Base-by-base conservation (phyloP, 2,797 vertebrate species). In the Pelochelys cantorii region DNA sequence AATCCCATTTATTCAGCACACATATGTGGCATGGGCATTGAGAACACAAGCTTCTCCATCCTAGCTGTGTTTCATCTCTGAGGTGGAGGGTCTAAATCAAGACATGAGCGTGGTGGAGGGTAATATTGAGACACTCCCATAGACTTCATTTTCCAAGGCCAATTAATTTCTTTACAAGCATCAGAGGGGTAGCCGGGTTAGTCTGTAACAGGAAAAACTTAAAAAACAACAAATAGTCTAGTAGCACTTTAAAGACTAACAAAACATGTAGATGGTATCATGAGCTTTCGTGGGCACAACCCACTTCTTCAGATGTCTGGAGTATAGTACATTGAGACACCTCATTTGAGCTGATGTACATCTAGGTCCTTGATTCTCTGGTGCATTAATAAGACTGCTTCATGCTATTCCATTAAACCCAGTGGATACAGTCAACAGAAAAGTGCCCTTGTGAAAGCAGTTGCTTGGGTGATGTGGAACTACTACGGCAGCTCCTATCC, bases 391-490 rank as follows among this genome's bases (percentile, higher is more conserved):
- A 18, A 81, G 56, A 5, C 14, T 81, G 55, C 14, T 59, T 57
- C n/a, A 59, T 29, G 34, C 34, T 59, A 34, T 42, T 42, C 22
- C 57, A 5, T 11, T 37, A 48, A 42, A 42, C 34, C 55, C 37
- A 34, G 27, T 25, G 11, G 25, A 17, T 34, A 83, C 25, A 82
- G n/a, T 31, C 79, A 15, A 7, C 1, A 18, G 56, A 83, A 37
- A 79, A 85, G 22, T 27, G 7, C 10, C 54, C 9, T 27, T 6
- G 0, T 48, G 71, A 37, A 55, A 83, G 82, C 37, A 13, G 52
- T 68, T 53, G 68, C 7, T 0, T 7, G 9, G 11, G 15, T 65
- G n/a, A 65, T 25, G 4, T 5, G 52, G 54, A n/a, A 3, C 42
- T 77, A 5, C 65, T 23, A 6, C 3, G 17, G 68, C 52, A 83